These are phyloP conservation scores for Aurelia sp. DNA, from an alignment of 30 jellyfish, hydroid and myxozoan genomes.

Conservation along the genomic window DNA sequence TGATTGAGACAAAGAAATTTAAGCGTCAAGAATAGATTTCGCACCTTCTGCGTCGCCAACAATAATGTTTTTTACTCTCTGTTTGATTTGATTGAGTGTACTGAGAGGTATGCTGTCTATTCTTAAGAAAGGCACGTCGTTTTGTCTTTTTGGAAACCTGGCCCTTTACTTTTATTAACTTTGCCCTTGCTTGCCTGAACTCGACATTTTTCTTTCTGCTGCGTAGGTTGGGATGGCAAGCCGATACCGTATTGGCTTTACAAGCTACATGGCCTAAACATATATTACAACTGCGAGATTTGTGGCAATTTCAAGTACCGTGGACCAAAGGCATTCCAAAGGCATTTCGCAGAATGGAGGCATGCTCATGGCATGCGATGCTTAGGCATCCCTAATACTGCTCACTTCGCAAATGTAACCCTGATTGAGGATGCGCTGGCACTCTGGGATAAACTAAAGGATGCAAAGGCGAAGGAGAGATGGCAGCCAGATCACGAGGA, in stretches of 20 bases:
- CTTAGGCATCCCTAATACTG: slow-evolving; percentile 95
- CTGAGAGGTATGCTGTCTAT: too few species aligned
- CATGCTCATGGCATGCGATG: slow-evolving; percentile 99
- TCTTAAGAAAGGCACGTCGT: too few species aligned
- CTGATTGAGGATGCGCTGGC: slow-evolving; percentile 92
- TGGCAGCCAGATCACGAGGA: slow-evolving; percentile 98
- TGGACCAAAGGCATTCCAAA: slow-evolving; percentile 99
- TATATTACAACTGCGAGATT: slow-evolving; percentile 93
- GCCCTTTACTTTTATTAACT: too few species aligned
- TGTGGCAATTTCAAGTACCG: slow-evolving; percentile 96
- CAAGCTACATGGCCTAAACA: slow-evolving; percentile 92
- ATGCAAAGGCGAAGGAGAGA: slow-evolving; percentile 82
- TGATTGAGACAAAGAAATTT: too few species aligned
- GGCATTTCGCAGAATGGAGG: slow-evolving; percentile 99
- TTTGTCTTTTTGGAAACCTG: too few species aligned
- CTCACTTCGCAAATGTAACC: slow-evolving; percentile 97
- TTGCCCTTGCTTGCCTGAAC: neutral
- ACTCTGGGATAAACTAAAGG: slow-evolving; percentile 90
- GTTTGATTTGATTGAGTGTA: too few species aligned
- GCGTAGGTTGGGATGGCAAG: slow-evolving; percentile 96
- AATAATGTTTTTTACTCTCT: too few species aligned
- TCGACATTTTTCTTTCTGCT: neutral
- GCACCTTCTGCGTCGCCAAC: too few species aligned
- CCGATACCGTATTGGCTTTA: slow-evolving; percentile 98
- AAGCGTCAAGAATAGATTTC: too few species aligned